phyloP scores from a whole-genome alignment of 2,888 invertebrate genomes.

The Scaptodrosophila latifasciaeformis region DNA sequence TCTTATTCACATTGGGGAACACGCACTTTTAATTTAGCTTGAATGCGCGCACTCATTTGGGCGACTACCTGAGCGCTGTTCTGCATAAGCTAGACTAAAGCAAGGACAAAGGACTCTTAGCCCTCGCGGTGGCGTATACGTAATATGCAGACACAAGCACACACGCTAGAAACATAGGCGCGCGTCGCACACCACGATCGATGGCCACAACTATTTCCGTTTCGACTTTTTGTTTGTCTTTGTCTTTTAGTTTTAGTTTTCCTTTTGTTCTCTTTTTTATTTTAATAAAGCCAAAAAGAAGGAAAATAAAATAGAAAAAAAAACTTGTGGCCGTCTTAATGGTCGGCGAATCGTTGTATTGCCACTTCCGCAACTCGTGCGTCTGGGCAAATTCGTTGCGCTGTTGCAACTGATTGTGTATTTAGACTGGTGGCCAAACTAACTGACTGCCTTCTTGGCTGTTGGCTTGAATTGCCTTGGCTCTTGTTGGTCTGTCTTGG shows the following conservation, averaged over 20 bases:
- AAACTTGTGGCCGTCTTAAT: no score
- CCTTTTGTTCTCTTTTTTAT: constrained; percentile 19
- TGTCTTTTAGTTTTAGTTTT: constrained; percentile 17
- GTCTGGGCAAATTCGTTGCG: constrained; percentile 65
- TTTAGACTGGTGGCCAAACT: neutral
- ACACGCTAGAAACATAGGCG: constrained; percentile 16
- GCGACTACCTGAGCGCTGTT: constrained; percentile 25
- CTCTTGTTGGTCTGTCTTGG: constrained; percentile 35
- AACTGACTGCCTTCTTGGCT: constrained; percentile 27
- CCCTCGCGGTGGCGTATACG: constrained; percentile 29
- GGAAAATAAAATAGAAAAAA: no score
- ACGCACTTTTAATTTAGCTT: constrained; percentile 19
- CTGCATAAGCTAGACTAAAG: constrained; percentile 50
- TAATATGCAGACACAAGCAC: constrained; percentile 9
- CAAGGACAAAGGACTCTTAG: constrained; percentile 49
- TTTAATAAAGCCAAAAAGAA: no score
- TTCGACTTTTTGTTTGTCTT: neutral
- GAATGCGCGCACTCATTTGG: constrained; percentile 15
- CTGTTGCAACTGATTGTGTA: constrained; percentile 56
- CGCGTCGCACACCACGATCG: constrained; percentile 43
- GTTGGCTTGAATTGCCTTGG: constrained; percentile 25
- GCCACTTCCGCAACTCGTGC: constrained; percentile 34
- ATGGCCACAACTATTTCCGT: constrained; percentile 39
- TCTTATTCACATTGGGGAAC: neutral
- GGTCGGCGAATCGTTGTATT: constrained; percentile 15